These are phyloP conservation scores for Hyles lineata DNA, from an alignment of 2,888 invertebrate species.

Conservation along the genomic window DNA sequence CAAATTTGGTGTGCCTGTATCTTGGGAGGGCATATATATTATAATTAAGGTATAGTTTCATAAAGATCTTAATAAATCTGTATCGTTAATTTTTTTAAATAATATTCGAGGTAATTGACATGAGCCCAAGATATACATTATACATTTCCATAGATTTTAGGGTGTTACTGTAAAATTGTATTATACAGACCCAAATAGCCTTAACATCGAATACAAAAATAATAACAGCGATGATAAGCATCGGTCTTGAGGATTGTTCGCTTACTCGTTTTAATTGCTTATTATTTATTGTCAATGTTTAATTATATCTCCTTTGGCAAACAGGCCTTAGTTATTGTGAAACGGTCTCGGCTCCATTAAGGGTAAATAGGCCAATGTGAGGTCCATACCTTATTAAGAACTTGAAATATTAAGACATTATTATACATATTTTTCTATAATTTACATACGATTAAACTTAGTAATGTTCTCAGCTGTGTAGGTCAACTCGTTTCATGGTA, in stretches of 20 bases:
- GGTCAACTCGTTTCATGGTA: slow-evolving; percentile 19
- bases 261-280: not conserved
- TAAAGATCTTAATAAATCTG: too few species aligned
- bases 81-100: too few species aligned
- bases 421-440: not conserved
- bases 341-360: not conserved
- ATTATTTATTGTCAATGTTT: not conserved
- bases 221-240: not conserved
- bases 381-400: not conserved
- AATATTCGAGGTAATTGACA: too few species aligned
- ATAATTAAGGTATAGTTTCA: too few species aligned
- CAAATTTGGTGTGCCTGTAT: too few species aligned
- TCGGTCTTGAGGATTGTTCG: not conserved
- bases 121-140: too few species aligned
- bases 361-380: not conserved
- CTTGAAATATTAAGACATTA: not conserved
- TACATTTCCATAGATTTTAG: too few species aligned
- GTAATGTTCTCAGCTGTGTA: not conserved
- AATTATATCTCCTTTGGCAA: not conserved
- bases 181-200: not conserved
- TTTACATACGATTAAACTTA: not conserved
- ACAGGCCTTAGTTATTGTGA: not conserved
- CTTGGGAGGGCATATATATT: too few species aligned
- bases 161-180: not conserved
- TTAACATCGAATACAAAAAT: not conserved